Conservation (phyloP, 1,140 invertebrate species). For the Eriocheir sinensis region DNA sequence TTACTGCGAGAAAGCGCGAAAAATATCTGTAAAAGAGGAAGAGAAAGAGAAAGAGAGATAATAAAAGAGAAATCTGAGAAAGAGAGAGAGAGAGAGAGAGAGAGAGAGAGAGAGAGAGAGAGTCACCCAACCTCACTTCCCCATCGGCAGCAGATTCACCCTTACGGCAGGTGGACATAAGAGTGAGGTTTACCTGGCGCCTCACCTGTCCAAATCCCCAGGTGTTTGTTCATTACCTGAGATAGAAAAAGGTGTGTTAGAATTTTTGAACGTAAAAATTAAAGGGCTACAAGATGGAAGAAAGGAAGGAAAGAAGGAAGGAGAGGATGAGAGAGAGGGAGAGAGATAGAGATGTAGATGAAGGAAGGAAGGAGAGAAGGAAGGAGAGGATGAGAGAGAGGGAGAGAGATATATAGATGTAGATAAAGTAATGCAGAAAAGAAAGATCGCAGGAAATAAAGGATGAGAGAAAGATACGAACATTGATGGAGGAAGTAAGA, state of each 20-base stretch:
- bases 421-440: too few species aligned
- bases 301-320: too few species aligned
- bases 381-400: too few species aligned
- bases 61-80: neutral
- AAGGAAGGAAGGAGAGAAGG: too few species aligned
- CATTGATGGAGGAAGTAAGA: too few species aligned
- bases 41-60: neutral
- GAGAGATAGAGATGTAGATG: neutral
- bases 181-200: neutral
- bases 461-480: too few species aligned
- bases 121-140: neutral
- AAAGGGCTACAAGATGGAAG: too few species aligned
- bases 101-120: conserved; percentile 14
- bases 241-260: neutral
- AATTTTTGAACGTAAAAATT: neutral
- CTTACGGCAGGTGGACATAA: neutral
- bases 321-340: too few species aligned
- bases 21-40: neutral
- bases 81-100: conserved; percentile 21
- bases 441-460: too few species aligned
- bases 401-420: too few species aligned
- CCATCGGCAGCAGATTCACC: neutral
- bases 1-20: neutral
- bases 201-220: neutral
- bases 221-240: neutral